Evolutionary conservation across 53 echinoderm and acorn worm genomes (phyloP).

Genomic region (Temnopleurus reevesii): DNA sequence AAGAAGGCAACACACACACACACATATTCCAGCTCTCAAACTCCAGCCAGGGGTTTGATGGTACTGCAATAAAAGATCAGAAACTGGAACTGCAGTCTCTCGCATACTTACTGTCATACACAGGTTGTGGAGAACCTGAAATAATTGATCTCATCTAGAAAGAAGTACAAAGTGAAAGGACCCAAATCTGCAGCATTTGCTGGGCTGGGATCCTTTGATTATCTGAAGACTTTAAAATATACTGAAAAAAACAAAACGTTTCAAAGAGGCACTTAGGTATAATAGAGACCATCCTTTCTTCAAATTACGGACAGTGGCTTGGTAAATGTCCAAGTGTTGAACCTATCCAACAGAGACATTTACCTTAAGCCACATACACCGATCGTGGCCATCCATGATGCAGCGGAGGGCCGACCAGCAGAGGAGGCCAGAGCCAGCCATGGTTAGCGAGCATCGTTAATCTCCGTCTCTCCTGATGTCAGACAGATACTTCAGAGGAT

Average conservation of each 20-base stretch:
- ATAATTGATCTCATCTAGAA: no score
- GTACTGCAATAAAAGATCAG: no score
- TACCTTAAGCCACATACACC: constrained; percentile 39
- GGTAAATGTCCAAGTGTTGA: constrained; percentile 2
- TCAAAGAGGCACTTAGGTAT: background rate
- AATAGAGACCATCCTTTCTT: background rate
- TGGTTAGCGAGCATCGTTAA: background rate
- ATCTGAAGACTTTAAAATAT: background rate
- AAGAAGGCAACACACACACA: no score
- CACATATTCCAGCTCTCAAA: no score
- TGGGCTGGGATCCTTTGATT: no score
- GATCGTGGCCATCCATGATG: background rate
- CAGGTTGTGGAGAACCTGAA: no score
- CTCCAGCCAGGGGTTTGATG: no score
- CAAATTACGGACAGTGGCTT: background rate
- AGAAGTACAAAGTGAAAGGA: no score
- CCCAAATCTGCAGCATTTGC: no score
- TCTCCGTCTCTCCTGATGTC: background rate
- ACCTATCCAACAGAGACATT: constrained; percentile 27
- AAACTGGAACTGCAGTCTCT: no score
- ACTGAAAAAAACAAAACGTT: background rate
- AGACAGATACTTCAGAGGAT: constrained; percentile 13
- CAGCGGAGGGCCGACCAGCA: background rate
- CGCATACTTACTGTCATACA: no score
- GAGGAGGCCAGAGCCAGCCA: background rate